phyloP scores from a whole-genome alignment of 2,797 vertebrate genomes.

The Morus bassanus region DNA sequence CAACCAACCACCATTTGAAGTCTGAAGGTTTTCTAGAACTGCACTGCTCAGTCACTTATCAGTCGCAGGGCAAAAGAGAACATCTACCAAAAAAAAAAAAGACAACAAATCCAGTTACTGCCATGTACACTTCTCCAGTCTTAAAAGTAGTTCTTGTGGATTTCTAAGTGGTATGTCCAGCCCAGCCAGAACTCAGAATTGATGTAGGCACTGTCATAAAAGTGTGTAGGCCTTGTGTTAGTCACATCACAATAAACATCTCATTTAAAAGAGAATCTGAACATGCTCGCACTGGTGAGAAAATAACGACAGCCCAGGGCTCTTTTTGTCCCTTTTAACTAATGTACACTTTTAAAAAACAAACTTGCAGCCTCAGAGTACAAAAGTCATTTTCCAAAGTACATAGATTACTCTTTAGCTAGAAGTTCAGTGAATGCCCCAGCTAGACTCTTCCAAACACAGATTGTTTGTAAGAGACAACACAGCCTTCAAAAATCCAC shows the following conservation, averaged over 20 bases:
- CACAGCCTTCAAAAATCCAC: neutral
- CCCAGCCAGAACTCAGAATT: neutral
- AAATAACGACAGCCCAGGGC: neutral
- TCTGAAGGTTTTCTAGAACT: neutral
- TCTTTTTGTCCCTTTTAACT: neutral
- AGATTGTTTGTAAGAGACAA: neutral
- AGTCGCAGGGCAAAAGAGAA: neutral
- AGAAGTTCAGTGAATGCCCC: neutral
- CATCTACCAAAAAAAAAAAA: neutral
- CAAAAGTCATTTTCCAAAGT: neutral
- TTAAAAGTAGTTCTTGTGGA: neutral
- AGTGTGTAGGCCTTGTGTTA: neutral
- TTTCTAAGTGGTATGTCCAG: neutral
- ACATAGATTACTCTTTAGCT: constrained; percentile 18
- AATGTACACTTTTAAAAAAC: neutral
- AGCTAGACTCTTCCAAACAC: neutral
- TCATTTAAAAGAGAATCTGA: neutral
- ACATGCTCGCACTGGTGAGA: neutral
- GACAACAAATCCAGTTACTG: neutral
- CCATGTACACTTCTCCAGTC: neutral
- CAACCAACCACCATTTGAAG: neutral
- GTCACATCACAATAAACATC: neutral
- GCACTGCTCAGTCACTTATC: neutral
- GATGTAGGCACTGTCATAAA: neutral
- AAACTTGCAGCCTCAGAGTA: neutral